Base-by-base conservation (phyloP, 2,797 vertebrate genomes). In the Gadopsis bispinosus region DNA sequence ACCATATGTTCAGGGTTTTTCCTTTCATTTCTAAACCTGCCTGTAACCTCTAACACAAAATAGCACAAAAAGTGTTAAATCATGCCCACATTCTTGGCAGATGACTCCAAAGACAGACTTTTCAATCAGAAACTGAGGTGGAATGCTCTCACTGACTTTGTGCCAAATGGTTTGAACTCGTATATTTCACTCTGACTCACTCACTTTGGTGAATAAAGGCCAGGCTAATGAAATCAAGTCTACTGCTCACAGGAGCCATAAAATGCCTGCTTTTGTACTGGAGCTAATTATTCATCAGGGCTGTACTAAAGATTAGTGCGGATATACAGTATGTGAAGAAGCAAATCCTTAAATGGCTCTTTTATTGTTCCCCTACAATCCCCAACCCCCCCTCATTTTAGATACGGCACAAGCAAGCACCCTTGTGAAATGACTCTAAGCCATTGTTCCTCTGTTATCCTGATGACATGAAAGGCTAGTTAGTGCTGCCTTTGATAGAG, bases 331-430 rank as follows among this genome's bases (percentile, higher is more conserved):
- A 86, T 87, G 79, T 84, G 89, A 91, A 85, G 87, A 87, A 88
- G 83, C 83, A 94, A 94, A 95, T 94, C 93, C 90, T 92, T 92
- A 95, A 95, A 95, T 90, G 84, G 84, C 76, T 94, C 85, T 83
- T 84, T 88, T 70, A 91, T 93, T 95, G 91, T 94, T 87, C 90
- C 77, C 45, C 58, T 61, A 87, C 89, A 93, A 91, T 77, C 85
- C 79, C 83, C 65, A 91, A 76, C 85, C 79, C 83, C 65, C 81
- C 77, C 83, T 85, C 87, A 65, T 90, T 94, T 92, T 67, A 94
- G 93, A 95, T 94, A 92, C 37, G 75, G 85, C 73, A 43, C 83
- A 67, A 82, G 62, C 85, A 70, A 79, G 56, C 77, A 61, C 88
- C 82, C 87, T 90, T 87, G 83, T 93, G 92, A 94, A 94, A 94